Percentiles rank a stretch among this genome's conserved stretches.
These are phyloP conservation scores for Tangara arthus DNA, from an alignment of 2,797 vertebrate genomes.

Conservation along the genomic window DNA sequence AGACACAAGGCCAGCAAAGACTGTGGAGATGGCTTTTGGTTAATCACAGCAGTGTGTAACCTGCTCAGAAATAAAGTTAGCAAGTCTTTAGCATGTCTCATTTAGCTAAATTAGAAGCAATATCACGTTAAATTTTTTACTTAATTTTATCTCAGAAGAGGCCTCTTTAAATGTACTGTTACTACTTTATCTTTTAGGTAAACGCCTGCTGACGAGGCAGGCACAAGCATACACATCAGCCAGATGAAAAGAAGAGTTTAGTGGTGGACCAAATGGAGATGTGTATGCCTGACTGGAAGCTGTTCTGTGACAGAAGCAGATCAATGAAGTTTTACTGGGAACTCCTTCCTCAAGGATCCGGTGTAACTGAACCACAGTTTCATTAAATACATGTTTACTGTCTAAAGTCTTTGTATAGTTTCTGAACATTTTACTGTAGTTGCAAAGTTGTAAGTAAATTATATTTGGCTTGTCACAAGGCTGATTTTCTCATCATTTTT, in stretches of 20 bases:
- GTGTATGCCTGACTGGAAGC: constrained; percentile 68
- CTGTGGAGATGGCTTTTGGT: neutral
- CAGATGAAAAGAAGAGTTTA: constrained; percentile 19
- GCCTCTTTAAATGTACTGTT: neutral
- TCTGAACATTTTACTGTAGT: constrained; percentile 68
- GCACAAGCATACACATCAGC: constrained; percentile 69
- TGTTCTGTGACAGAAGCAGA: constrained; percentile 83
- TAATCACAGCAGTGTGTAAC: neutral
- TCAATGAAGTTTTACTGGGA: constrained; percentile 88
- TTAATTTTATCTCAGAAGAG: neutral
- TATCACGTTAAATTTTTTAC: neutral
- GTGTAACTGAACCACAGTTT: constrained; percentile 82
- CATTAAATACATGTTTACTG: constrained; percentile 72
- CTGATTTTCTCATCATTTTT: constrained; percentile 40
- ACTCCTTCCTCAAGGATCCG: constrained; percentile 86
- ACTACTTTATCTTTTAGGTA: constrained; percentile 80
- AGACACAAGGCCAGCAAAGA: neutral
- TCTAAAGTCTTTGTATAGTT: constrained; percentile 75
- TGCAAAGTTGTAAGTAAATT: constrained; percentile 69
- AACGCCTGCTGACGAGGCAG: constrained; percentile 87
- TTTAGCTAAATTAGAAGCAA: neutral
- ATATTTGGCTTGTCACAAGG: constrained; percentile 65
- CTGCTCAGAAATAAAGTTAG: neutral
- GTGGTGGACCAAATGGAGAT: constrained; percentile 28
- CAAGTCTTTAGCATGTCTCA: neutral